Conservation (phyloP, 1,140 invertebrate species). For the Parapsyche elsis region DNA sequence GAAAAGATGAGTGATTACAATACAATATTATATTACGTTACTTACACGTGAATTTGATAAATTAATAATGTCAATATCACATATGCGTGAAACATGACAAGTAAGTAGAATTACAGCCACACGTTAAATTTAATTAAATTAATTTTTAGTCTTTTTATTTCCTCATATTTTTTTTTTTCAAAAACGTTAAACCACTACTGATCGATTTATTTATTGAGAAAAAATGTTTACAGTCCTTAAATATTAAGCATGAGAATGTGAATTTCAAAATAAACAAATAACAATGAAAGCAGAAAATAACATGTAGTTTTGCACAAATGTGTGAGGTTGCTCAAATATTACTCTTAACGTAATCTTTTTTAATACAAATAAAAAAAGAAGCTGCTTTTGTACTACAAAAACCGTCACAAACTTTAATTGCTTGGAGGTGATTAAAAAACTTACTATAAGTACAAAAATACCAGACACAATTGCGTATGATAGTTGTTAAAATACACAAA, state of each 20-base stretch:
- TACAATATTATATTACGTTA: too few relatives aligned
- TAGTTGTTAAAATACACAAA: constrained; percentile 24
- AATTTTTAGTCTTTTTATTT: too few relatives aligned
- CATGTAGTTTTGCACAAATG: constrained; percentile 1
- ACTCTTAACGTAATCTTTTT: neutral
- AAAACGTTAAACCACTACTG: too few relatives aligned
- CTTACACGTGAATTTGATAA: too few relatives aligned
- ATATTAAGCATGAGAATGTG: neutral
- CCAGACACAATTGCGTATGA: constrained; percentile 48
- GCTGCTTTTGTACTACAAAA: constrained; percentile 36
- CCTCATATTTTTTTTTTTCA: too few relatives aligned
- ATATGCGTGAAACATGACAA: too few relatives aligned
- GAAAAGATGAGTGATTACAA: too few relatives aligned
- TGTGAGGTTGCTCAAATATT: constrained; percentile 1
- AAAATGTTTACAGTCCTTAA: neutral
- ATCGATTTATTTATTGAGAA: too few relatives aligned
- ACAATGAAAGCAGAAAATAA: constrained; percentile 50
- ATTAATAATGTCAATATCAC: too few relatives aligned
- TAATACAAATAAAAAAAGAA: neutral
- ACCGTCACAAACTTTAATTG: neutral
- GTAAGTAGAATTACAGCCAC: too few relatives aligned
- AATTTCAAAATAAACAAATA: neutral
- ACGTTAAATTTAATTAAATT: too few relatives aligned
- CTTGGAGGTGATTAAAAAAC: constrained; percentile 9
- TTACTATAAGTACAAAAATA: constrained; percentile 56